Base-by-base conservation (phyloP, 2,888 invertebrate genomes). In the Balanococcus diminutus region DNA sequence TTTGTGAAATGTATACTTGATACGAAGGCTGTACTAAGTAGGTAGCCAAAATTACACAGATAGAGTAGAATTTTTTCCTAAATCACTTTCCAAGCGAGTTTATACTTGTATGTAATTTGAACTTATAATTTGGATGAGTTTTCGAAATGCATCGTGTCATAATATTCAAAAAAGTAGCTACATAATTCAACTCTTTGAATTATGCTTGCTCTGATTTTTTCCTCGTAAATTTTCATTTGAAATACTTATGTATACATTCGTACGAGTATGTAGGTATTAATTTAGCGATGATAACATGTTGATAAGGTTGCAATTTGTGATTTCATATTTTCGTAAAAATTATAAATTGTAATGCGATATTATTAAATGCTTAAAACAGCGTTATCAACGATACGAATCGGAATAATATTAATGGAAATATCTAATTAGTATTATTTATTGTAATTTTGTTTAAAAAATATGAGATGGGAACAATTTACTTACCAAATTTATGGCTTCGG, bases 401-500 rank as follows among this genome's bases (percentile, higher is more conserved):
- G 46, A 56, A 9, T 19, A 56, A 9, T 56, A 56, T 22, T 22
- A 22, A 19, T 22, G 19, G n/a, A n/a, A n/a, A n/a, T n/a, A n/a
- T n/a, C n/a, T n/a, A 56, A 22, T 56, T 46, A 42, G 8, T 42
- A 42, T 42, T 14, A 42, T 42, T 42, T 11, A n/a, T n/a, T n/a
- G n/a, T n/a, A n/a, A n/a, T n/a, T n/a, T n/a, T n/a, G n/a, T n/a
- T n/a, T n/a, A n/a, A n/a, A n/a, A n/a, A n/a, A n/a, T n/a, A 11
- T 42, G 42, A 42, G 11, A 42, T 9, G 42, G 14, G 14, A 14
- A 42, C 8, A 42, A 56, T 56, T 22, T 2, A 81, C 86, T 86
- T 56, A 86, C 86, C 39, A 86, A 61, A 67, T 86, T 86, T 25
- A 86, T 81, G 5, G 86, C 86, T 61, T 81, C 86, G n/a, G 82